Evolutionary conservation across 2,797 vertebrate species (phyloP).

Genomic region (Mareca penelope): DNA sequence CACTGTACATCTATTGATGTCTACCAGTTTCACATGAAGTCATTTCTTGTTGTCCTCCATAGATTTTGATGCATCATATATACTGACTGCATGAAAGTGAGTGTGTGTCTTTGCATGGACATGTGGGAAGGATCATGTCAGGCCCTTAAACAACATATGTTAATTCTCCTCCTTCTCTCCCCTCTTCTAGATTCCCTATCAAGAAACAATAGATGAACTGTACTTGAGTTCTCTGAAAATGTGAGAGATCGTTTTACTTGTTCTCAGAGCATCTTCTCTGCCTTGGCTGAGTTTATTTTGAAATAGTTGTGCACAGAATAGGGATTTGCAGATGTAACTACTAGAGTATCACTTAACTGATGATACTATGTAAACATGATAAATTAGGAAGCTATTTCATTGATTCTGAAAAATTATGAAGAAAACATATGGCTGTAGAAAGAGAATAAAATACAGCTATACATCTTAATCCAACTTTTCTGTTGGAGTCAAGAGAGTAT

Average conservation of each 20-base stretch:
- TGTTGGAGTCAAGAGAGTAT: background rate
- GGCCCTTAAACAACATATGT: background rate
- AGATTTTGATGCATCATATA: background rate
- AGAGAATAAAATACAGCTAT: background rate
- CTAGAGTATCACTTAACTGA: background rate
- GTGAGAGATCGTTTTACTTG: background rate
- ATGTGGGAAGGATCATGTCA: background rate
- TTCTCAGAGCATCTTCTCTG: background rate
- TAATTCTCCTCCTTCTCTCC: background rate
- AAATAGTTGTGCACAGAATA: background rate
- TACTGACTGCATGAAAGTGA: background rate
- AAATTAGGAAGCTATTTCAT: background rate
- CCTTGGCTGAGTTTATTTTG: background rate
- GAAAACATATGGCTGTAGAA: background rate
- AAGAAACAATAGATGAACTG: background rate
- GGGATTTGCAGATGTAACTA: background rate
- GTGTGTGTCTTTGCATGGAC: background rate
- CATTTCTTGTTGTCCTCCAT: background rate
- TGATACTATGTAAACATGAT: background rate
- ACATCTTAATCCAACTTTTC: background rate
- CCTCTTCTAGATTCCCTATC: background rate
- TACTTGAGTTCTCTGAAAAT: background rate
- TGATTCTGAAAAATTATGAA: background rate
- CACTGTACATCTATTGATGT: background rate
- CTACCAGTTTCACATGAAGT: background rate